Evolutionary conservation across 2,797 vertebrate species (phyloP).

Genomic region (Neosilurus hyrtlii): DNA sequence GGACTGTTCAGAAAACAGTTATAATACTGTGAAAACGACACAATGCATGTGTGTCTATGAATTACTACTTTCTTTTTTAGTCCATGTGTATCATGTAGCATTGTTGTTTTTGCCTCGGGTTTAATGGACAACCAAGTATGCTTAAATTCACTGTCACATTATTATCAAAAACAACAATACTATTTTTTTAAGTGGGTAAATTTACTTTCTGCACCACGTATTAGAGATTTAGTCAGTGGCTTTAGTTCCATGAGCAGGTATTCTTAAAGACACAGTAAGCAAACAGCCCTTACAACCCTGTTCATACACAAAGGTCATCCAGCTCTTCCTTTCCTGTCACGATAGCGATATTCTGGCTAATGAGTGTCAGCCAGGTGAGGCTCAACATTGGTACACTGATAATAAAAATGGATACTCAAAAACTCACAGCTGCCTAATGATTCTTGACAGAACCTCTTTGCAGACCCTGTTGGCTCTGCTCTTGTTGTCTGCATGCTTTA

Average conservation of each 20-base stretch:
- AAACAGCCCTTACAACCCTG: slow-evolving; percentile 11
- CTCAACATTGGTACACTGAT: slow-evolving; percentile 26
- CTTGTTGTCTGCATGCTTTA: slow-evolving; percentile 19
- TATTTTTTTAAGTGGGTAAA: not conserved
- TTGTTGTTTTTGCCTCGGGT: not conserved
- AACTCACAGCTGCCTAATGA: slow-evolving; percentile 37
- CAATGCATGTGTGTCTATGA: no score
- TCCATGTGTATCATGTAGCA: not conserved
- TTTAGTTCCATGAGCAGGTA: slow-evolving; percentile 5
- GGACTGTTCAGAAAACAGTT: no score
- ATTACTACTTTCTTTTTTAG: not conserved
- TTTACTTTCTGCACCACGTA: not conserved
- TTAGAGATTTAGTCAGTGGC: slow-evolving; percentile 5
- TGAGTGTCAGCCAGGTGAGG: slow-evolving; percentile 50
- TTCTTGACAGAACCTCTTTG: slow-evolving; percentile 49
- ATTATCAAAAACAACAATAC: not conserved
- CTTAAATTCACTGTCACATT: not conserved
- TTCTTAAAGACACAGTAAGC: slow-evolving; percentile 1
- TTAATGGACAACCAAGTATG: not conserved
- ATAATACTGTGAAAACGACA: no score
- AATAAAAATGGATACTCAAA: slow-evolving; percentile 45
- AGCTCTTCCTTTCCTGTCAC: slow-evolving; percentile 33
- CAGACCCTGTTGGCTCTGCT: slow-evolving; percentile 23
- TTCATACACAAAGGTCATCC: slow-evolving; percentile 38
- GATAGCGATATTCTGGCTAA: slow-evolving; percentile 34